phyloP scores from a whole-genome alignment of 2,888 invertebrate species.

The Stenichneumon culpator region DNA sequence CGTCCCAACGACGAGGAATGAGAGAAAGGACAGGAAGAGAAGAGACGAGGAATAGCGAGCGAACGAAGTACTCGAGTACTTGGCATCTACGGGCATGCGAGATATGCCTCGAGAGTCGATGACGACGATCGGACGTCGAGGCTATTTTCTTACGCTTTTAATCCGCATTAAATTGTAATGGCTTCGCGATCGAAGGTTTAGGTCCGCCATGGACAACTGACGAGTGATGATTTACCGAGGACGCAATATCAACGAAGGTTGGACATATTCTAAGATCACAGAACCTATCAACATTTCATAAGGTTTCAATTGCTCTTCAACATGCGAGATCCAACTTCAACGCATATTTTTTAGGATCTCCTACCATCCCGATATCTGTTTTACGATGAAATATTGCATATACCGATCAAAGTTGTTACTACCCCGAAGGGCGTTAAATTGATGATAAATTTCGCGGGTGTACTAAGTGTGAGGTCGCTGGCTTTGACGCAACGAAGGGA shows the following conservation, averaged over 20 bases:
- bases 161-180: conserved; percentile 9
- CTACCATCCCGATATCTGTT: neutral
- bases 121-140: conserved; percentile 17
- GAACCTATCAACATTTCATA: neutral
- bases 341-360: neutral
- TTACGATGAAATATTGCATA: neutral
- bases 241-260: neutral
- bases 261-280: neutral
- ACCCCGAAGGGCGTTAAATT: neutral
- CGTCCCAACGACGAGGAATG: conserved; percentile 20
- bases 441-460: neutral
- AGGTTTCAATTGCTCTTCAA: too few species aligned
- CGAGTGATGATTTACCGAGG: neutral
- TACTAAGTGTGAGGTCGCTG: neutral
- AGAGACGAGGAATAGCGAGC: conserved; percentile 21
- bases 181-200: conserved; percentile 2
- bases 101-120: conserved; percentile 16
- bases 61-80: conserved; percentile 40
- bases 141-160: conserved; percentile 9
- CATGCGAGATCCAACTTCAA: neutral
- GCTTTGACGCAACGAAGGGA: neutral
- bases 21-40: conserved; percentile 21
- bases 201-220: neutral
- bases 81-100: conserved; percentile 12
- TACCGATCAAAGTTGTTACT: neutral